Evolutionary conservation across 2,113 vertebrate genomes (phyloP), one percentile per base, ranked within the genome.

Genomic region (Dendrocopos noguchii): DNA sequence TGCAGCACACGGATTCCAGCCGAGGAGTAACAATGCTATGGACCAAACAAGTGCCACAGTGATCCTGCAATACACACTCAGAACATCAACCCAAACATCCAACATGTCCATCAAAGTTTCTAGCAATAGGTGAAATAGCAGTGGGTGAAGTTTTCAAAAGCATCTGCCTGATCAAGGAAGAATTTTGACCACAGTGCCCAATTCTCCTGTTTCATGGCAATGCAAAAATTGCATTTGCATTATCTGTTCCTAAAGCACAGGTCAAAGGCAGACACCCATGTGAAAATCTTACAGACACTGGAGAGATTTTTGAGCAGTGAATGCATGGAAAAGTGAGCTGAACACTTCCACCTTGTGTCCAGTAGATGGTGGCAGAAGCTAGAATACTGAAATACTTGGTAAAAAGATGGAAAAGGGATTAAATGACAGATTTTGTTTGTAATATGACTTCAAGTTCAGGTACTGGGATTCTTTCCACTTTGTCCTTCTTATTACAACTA

Each of bases 341-440:
- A 76, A 29, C 21, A 42, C 25, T 79, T 84, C 17, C 20, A 55
- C 9, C 29, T 27, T 19, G 8, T 44, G 46, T 42, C 95, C 97
- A 95, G 90, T 94, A 98, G 97, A 96, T 98, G 98, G 97, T 95
- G 95, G 80, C 68, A 95, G 61, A 95, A 91, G 80, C 75, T 95
- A 94, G 96, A 91, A 31, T 70, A 90, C 95, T n/a, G 27, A 79
- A 64, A 24, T 44, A 56, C 10, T 47, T 46, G 3, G 4, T 22
- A n/a, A 67, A 70, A 80, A 36, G 42, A 64, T 28, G 11, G 13
- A 31, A 86, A 57, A 16, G 28, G 72, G 65, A 72, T 78, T 66
- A 91, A 88, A 64, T n/a, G 18, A 80, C 29, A 92, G 44, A 13
- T 87, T 85, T 87, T 84, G 36, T n/a, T 92, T 95, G 82, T 36